Conservation (phyloP, 2,888 invertebrate species). For the Chrysolina oricalcia region DNA sequence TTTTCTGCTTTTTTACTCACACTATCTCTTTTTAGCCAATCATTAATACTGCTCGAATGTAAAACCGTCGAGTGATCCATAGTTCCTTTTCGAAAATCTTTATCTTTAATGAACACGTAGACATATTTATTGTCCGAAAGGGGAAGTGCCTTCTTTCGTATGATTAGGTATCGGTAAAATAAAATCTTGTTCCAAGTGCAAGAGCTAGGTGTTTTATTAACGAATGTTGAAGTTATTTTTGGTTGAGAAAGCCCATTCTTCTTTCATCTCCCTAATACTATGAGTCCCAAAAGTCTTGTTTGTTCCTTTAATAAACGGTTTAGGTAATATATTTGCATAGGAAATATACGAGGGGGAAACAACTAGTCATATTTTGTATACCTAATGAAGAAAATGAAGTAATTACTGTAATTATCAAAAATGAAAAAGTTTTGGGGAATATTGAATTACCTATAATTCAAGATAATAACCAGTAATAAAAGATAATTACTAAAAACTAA, state of each 20-base stretch:
- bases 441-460: too few species aligned
- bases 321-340: not conserved
- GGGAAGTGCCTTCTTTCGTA: conserved; percentile 34
- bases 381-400: too few species aligned
- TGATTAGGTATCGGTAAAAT: conserved; percentile 25
- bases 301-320: too few species aligned
- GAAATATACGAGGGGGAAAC: too few species aligned
- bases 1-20: conserved; percentile 48
- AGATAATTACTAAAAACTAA: too few species aligned
- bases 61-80: conserved; percentile 37
- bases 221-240: not conserved
- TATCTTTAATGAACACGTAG: conserved; percentile 36
- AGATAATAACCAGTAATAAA: too few species aligned
- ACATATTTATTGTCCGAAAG: conserved; percentile 32
- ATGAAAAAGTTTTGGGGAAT: too few species aligned
- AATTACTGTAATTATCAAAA: too few species aligned
- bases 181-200: not conserved
- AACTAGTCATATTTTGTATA: too few species aligned
- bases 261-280: not conserved
- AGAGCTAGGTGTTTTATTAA: conserved; percentile 2
- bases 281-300: too few species aligned
- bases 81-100: conserved; percentile 38
- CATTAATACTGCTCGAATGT: conserved; percentile 36
- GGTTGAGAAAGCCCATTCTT: not conserved
- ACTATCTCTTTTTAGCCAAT: conserved; percentile 41